Base-by-base conservation (phyloP, 2,113 vertebrate species). In the Sterna hirundo region DNA sequence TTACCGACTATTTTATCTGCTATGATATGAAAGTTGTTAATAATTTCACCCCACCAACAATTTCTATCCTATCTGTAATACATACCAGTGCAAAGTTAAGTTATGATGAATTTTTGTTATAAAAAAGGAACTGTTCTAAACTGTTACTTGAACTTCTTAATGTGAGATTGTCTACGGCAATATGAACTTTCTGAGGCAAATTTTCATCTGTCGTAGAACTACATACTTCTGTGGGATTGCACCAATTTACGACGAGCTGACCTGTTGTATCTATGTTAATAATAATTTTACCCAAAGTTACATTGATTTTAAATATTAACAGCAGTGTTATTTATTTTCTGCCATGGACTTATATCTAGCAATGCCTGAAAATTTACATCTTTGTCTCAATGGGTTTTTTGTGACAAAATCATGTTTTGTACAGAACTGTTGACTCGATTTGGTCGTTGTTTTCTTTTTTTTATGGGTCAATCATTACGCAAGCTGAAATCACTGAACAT, bases 401-500 rank as follows among this genome's bases (percentile, higher is more conserved):
- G n/a, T 55, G 57, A 49, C 9, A 85, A 91, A 93, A 85, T 70
- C 69, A 87, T 88, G 23, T 93, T 95, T 95, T 93, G 44, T 83
- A 51, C 40, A 94, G 77, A 91, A 66, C 49, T 68, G 25, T 74
- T 34, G 80, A 85, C 25, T 90, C 76, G 65, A 46, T 93, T 94
- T 92, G n/a, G 38, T 80, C 70, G 57, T 88, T 3, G 36, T 82
- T 94, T 90, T 92, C 78, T 80, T 72, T 97, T 88, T 95, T 96
- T 85, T 29, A n/a, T 65, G 29, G 9, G 80, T 70, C 80, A 97
- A 92, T 86, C 65, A 66, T 90, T 88, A 84, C 54, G 64, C 51
- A 97, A 97, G 95, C 62, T 49, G 75, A 96, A 96, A 92, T 61
- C 25, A 22, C 7, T 40, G 80, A 90, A 92, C 58, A 90, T 84